A percentile compares a stretch with the other conserved stretches of the same genome.
Conservation (phyloP, 2,888 invertebrate genomes). For the Blera fallax region DNA sequence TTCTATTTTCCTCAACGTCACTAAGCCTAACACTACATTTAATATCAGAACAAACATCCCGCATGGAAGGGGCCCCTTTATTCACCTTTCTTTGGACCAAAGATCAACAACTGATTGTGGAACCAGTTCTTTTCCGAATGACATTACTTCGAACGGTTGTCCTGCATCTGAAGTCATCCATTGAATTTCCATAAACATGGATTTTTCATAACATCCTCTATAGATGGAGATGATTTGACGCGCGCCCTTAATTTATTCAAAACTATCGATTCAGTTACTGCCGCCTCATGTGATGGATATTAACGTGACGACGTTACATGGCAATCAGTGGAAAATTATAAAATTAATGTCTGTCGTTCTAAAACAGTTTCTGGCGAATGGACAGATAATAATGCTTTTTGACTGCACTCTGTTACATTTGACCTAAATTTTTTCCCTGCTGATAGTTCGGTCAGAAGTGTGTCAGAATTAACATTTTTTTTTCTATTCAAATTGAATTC, state of each 20-base stretch:
- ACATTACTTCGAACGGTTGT: background rate
- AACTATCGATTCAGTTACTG: background rate
- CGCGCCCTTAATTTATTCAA: background rate
- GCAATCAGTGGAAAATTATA: background rate
- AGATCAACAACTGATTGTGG: background rate
- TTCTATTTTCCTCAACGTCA: background rate
- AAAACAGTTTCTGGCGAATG: background rate
- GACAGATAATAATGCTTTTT: background rate
- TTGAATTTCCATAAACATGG: conserved; percentile 19
- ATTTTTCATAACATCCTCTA: background rate
- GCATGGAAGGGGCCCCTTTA: background rate
- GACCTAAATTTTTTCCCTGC: background rate
- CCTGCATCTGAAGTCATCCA: background rate
- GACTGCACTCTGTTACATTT: background rate
- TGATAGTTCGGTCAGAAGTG: background rate
- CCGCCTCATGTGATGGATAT: background rate
- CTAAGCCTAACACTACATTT: background rate
- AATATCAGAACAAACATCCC: background rate
- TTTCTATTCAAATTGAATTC: background rate
- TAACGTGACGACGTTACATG: background rate
- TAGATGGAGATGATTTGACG: background rate
- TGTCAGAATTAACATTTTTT: background rate
- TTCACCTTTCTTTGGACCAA: background rate
- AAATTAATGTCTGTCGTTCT: background rate
- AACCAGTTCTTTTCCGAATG: background rate